Conservation (phyloP, 1,140 invertebrate species). For the Dinoponera quadriceps region DNA sequence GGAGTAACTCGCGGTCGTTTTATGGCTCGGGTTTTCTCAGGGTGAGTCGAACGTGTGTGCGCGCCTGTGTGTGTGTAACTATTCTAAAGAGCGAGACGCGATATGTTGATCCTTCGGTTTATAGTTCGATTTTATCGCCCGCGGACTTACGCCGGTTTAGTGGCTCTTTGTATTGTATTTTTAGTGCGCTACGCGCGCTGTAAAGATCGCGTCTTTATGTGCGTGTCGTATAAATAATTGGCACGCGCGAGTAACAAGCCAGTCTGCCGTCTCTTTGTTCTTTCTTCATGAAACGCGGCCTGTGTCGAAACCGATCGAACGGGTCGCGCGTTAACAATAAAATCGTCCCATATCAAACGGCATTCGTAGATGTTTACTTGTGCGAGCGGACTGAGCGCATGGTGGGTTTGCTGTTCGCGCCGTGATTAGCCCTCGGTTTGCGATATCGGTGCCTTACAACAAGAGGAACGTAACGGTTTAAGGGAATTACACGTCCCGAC, state of each 20-base stretch:
- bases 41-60: slow-evolving; percentile 1
- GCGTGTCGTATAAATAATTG: slow-evolving; percentile 23
- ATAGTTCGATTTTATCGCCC: slow-evolving; percentile 31
- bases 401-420: background rate
- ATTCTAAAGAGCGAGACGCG: slow-evolving; percentile 29
- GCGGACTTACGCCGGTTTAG: slow-evolving; percentile 8
- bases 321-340: too few species aligned
- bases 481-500: slow-evolving; percentile 50
- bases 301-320: too few species aligned
- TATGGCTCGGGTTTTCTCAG: background rate
- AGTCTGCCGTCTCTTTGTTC: background rate
- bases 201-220: background rate
- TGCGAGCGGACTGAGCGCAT: too few species aligned
- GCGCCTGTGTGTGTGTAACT: too few species aligned
- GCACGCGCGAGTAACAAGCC: background rate
- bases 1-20: background rate
- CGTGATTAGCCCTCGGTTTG: slow-evolving; percentile 41
- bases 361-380: too few species aligned
- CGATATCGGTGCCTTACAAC: slow-evolving; percentile 2
- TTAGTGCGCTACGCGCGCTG: background rate
- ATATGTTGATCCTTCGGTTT: slow-evolving; percentile 41
- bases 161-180: background rate
- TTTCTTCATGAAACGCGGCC: too few species aligned
- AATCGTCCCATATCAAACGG: too few species aligned
- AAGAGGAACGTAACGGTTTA: slow-evolving; percentile 37